Evolutionary conservation across 2,888 invertebrate genomes (phyloP).

Genomic region (Epistrophe eligans): DNA sequence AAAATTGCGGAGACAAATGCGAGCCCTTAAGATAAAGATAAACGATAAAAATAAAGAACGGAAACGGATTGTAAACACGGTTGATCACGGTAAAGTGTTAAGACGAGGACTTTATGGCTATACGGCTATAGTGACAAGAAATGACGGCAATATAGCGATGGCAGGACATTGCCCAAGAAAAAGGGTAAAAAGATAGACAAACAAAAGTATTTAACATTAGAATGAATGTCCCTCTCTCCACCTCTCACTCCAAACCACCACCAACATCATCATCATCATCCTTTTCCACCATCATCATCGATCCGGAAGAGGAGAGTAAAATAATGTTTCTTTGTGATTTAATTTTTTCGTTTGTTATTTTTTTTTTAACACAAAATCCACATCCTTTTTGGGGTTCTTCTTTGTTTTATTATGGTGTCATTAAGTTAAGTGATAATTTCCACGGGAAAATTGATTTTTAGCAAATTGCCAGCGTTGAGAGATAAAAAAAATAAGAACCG

Average conservation of each 20-base stretch:
- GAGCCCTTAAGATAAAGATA: slow-evolving; percentile 70
- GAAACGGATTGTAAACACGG: slow-evolving; percentile 67
- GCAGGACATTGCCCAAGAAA: slow-evolving; percentile 34
- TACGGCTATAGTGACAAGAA: slow-evolving; percentile 32
- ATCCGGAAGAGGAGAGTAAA: slow-evolving; percentile 47
- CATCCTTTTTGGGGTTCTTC: slow-evolving; percentile 44
- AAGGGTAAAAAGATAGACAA: slow-evolving; percentile 64
- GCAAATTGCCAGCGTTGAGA: slow-evolving; percentile 50
- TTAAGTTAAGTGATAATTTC: slow-evolving; percentile 71
- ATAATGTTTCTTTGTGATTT: slow-evolving; percentile 67
- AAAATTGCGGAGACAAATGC: slow-evolving; percentile 38
- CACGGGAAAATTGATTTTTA: slow-evolving; percentile 68
- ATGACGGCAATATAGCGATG: slow-evolving; percentile 21
- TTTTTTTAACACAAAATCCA: slow-evolving; percentile 25
- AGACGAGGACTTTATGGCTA: slow-evolving; percentile 62
- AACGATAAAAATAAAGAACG: slow-evolving; percentile 51
- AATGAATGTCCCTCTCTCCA: slow-evolving; percentile 27
- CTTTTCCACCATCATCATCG: slow-evolving; percentile 4
- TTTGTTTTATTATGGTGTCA: slow-evolving; percentile 52
- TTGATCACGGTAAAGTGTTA: slow-evolving; percentile 60
- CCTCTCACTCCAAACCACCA: neutral
- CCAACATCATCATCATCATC: neutral
- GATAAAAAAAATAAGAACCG: slow-evolving; percentile 18
- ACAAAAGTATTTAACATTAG: slow-evolving; percentile 70
- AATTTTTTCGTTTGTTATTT: slow-evolving; percentile 49